Evolutionary conservation across 1,140 invertebrate species (phyloP).

Genomic region (Chymomyza costata): DNA sequence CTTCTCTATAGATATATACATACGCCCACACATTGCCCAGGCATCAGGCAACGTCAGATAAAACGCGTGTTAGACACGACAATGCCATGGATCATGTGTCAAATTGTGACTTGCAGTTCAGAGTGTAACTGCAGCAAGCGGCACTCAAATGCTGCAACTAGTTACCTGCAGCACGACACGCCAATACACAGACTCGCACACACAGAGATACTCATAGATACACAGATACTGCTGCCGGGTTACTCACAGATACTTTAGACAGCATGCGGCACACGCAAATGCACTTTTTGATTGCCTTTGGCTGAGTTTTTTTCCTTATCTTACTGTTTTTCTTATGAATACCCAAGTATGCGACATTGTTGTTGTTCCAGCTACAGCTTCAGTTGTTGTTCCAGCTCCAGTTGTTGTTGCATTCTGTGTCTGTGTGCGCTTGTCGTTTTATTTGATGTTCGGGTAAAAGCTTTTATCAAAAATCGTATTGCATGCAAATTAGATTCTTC

Average conservation of each 20-base stretch:
- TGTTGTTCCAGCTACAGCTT: slow-evolving; percentile 37
- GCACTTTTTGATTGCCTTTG: slow-evolving; percentile 68
- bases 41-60: slow-evolving; percentile 39
- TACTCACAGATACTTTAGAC: too few relatives aligned
- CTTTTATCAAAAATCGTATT: slow-evolving; percentile 73
- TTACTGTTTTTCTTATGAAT: slow-evolving; percentile 67
- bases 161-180: slow-evolving; percentile 43
- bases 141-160: slow-evolving; percentile 37
- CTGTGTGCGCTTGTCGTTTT: slow-evolving; percentile 44
- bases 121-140: slow-evolving; percentile 18
- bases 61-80: slow-evolving; percentile 69
- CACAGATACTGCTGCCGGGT: too few relatives aligned
- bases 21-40: slow-evolving; percentile 22
- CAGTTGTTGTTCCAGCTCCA: too few relatives aligned
- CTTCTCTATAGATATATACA: too few relatives aligned
- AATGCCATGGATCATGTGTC: slow-evolving; percentile 68
- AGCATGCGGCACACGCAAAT: slow-evolving; percentile 62
- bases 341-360: slow-evolving; percentile 42
- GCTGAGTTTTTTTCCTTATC: slow-evolving; percentile 19
- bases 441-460: slow-evolving; percentile 69
- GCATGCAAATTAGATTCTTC: slow-evolving; percentile 70
- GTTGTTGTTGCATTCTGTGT: too few relatives aligned
- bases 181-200: too few relatives aligned
- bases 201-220: too few relatives aligned
- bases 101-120: slow-evolving; percentile 65